These are phyloP conservation scores for Malurus leucopterus DNA, from an alignment of 2,797 vertebrate species.

Conservation along the genomic window DNA sequence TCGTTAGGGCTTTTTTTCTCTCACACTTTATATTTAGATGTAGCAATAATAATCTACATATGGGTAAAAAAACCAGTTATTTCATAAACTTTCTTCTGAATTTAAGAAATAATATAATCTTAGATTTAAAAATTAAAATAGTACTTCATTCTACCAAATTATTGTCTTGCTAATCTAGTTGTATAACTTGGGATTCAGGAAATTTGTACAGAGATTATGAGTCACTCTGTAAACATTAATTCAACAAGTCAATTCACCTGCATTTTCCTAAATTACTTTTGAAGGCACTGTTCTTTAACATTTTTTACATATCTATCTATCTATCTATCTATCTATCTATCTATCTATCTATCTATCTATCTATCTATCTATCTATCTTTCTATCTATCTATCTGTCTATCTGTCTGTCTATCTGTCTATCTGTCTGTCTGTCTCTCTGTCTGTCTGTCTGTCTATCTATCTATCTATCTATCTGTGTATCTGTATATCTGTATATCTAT, in stretches of 20 bases:
- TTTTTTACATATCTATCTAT: too few species aligned
- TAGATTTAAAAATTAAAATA: background rate
- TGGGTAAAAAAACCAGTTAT: rapidly evolving
- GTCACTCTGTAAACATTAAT: background rate
- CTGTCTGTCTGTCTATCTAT: too few species aligned
- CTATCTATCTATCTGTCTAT: too few species aligned
- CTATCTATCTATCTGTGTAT: too few species aligned
- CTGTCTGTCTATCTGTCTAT: too few species aligned
- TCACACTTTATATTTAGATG: background rate
- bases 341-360: too few species aligned
- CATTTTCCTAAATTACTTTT: background rate
- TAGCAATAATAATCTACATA: background rate
- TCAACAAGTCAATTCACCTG: background rate
- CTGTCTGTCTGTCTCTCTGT: too few species aligned
- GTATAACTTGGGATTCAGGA: background rate
- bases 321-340: too few species aligned
- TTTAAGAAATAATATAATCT: background rate
- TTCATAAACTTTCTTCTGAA: background rate
- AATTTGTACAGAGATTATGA: background rate
- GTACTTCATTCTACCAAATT: background rate
- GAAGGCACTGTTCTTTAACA: background rate
- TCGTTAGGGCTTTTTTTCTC: background rate
- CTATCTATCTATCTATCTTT: too few species aligned
- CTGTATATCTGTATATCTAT: too few species aligned
- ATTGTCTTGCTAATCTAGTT: background rate